Conservation (phyloP, 2,797 vertebrate species). For the Phalloptychus januarius region DNA sequence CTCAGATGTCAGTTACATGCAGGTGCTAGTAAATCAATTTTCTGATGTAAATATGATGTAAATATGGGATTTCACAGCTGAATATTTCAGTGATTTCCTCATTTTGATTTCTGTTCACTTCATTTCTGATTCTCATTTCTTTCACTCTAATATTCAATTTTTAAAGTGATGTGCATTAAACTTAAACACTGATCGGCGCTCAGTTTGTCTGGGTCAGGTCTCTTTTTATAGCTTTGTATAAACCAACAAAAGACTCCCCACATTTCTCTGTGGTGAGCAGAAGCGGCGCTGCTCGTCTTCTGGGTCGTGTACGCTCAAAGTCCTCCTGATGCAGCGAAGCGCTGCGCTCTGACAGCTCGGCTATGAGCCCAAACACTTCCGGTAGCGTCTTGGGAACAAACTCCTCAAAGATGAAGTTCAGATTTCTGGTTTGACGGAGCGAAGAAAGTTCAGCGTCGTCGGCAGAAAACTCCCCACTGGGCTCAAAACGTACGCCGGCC, state of each 20-base stretch:
- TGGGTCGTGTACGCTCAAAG: slow-evolving; percentile 85
- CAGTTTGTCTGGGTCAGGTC: slow-evolving; percentile 73
- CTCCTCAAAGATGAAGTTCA: slow-evolving; percentile 83
- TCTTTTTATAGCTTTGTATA: slow-evolving; percentile 85
- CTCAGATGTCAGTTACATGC: background rate
- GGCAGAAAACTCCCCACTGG: slow-evolving; percentile 76
- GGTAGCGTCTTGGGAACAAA: slow-evolving; percentile 84
- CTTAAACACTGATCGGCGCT: background rate
- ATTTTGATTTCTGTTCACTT: slow-evolving; percentile 35
- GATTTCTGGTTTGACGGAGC: slow-evolving; percentile 79
- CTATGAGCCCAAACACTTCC: slow-evolving; percentile 82
- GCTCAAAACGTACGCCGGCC: slow-evolving; percentile 80
- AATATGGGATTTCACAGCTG: slow-evolving; percentile 26
- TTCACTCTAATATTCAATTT: background rate
- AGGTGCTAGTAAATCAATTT: slow-evolving; percentile 41
- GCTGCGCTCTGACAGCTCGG: slow-evolving; percentile 66
- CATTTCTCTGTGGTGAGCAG: slow-evolving; percentile 78
- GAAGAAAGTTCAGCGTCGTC: slow-evolving; percentile 88
- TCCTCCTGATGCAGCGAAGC: slow-evolving; percentile 83
- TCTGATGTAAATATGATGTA: slow-evolving; percentile 21
- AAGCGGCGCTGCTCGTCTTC: slow-evolving; percentile 70
- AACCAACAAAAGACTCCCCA: slow-evolving; percentile 85
- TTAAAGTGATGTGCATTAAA: slow-evolving; percentile 15
- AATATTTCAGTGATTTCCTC: slow-evolving; percentile 12
- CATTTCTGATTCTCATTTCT: slow-evolving; percentile 14